Evolutionary conservation across 2,113 vertebrate species (phyloP), one percentile per base, ranked within the genome.

Genomic region (Barnardius zonarius): DNA sequence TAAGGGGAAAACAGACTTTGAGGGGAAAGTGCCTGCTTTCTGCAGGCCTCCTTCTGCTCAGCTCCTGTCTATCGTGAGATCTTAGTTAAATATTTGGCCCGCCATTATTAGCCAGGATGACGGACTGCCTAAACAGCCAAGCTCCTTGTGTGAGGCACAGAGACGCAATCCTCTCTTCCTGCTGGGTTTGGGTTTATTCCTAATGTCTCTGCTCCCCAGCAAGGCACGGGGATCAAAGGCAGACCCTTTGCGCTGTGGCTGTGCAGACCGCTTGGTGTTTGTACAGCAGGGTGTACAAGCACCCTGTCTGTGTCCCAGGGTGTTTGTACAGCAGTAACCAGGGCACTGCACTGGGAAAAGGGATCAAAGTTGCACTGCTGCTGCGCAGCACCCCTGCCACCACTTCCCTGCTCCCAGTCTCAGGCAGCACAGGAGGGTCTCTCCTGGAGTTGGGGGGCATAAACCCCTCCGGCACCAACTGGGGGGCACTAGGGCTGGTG

Each of bases 41-140:
- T 78, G 43, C 76, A 54, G 90, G 46, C 64, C 57, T 83, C 54
- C 76, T 88, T 57, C 90, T 91, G 88, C 55, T 4, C n/a, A 88
- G 80, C 22, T 77, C 25, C 72, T 87, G 2, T 1, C 82, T 88
- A 66, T 81, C 39, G 0, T 49, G 61, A 90, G 55, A 93, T 90
- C 93, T 96, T 91, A 83, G 90, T 82, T 75, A 93, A 96, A 88
- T 96, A 92, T 94, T 86, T 91, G 88, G 75, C 85, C 78, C 88
- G 90, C 31, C 1, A 2, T 72, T 85, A 94, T 93, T 88, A 96
- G 67, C 54, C 68, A 43, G 79, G 82, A 70, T 74, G 90, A 77
- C 3, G 0, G 49, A 16, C 63, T 93, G 85, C 67, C 88, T 90
- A 10, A 83, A 73, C 63, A 0, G 0, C 64, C 8, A 1, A 62